Evolutionary conservation across 2,113 vertebrate genomes (phyloP), one percentile per base, ranked within the genome.

Genomic region (Saccopteryx bilineata): DNA sequence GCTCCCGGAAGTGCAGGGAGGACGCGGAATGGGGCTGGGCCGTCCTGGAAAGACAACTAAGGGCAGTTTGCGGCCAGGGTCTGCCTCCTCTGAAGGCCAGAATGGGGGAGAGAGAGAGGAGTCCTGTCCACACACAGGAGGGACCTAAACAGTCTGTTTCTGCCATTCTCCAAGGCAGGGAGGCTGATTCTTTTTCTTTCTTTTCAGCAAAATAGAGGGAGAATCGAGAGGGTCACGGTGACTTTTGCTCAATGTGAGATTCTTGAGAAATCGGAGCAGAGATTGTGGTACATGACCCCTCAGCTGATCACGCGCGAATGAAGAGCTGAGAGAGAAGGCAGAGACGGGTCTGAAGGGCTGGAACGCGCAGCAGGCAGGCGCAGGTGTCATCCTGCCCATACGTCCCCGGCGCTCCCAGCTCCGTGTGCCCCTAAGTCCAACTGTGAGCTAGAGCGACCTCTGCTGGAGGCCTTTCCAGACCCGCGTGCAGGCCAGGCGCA

Each of bases 21-120:
- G 74, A 81, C 3, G 0, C 11, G 0, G 52, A n/a, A 83, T 12
- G 52, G 82, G 21, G 63, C 33, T 72, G 54, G 83, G 79, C 56
- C 8, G 4, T 79, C 91, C 50, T 69, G 58, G 74, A 93, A 95
- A 92, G 91, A 68, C 18, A 75, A 89, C 89, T 82, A 58, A 75
- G 83, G 71, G 87, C 5, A n/a, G 18, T 48, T 72, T 76, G 63
- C 2, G 7, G 61, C 48, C 56, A 61, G 28, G 39, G 61, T 39
- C 17, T 23, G n/a, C 7, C 19, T 69, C 46, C 26, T 56, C 46
- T 79, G 33, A 23, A 48, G 56, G 78, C 74, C 8, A 3, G 60
- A 52, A 66, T 8, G 15, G 60, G 31, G n/a, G 14, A 60, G 24
- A 52, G 66, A 60, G 66, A 60, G 6, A 17, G 24, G 52, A 10